Evolutionary conservation across 2,113 vertebrate genomes (phyloP).

Genomic region (Scatophagus argus): DNA sequence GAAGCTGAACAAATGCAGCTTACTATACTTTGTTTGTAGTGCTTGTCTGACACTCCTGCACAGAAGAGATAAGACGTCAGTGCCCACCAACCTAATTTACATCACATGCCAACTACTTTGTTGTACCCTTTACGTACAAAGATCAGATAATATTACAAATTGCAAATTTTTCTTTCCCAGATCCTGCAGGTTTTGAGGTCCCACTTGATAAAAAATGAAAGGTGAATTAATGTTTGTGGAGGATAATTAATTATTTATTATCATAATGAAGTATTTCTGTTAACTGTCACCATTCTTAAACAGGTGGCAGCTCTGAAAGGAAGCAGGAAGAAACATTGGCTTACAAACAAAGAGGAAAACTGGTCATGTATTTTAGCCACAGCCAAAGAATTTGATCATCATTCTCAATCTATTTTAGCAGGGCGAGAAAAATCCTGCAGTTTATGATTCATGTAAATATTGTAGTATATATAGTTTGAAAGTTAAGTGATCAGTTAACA

Average conservation of each 20-base stretch:
- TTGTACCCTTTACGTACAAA: not conserved
- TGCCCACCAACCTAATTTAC: not conserved
- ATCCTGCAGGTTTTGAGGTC: not conserved
- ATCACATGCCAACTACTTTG: not conserved
- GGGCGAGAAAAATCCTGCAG: not conserved
- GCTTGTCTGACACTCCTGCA: not conserved
- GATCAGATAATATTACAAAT: not conserved
- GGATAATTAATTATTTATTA: not conserved
- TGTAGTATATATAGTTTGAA: not conserved
- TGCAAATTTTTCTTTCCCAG: not conserved
- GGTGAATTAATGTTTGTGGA: not conserved
- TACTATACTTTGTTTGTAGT: not conserved
- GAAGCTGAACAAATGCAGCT: conserved; percentile 5
- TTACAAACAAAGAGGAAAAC: conserved; percentile 9
- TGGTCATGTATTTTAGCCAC: not conserved
- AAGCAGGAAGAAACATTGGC: conserved; percentile 4
- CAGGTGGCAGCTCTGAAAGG: conserved; percentile 1
- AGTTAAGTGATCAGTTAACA: not conserved
- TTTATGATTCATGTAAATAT: not conserved
- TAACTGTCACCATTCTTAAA: not conserved
- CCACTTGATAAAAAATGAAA: not conserved
- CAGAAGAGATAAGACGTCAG: not conserved
- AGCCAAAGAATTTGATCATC: conserved; percentile 7
- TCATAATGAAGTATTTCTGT: not conserved
- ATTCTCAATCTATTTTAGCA: conserved; percentile 12